Evolutionary conservation across 2,888 invertebrate species (phyloP).

Genomic region (Sesia apiformis): DNA sequence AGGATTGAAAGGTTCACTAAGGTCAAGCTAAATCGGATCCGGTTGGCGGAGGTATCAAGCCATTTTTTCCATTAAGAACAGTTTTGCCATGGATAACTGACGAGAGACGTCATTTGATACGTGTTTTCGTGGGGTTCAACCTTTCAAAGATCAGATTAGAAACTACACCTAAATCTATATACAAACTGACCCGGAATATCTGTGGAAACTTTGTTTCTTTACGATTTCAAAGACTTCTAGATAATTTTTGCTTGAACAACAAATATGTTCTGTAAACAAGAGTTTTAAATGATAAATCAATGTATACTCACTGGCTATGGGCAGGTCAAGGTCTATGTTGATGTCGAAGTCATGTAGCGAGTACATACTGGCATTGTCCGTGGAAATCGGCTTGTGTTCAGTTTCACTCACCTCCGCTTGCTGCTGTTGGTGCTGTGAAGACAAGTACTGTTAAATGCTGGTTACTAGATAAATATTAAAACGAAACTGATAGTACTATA

Average conservation of each 20-base stretch:
- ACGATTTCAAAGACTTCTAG: no score
- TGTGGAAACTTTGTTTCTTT: no score
- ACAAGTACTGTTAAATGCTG: no score
- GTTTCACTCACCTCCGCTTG: slow-evolving; percentile 13
- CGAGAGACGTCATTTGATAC: slow-evolving; percentile 3
- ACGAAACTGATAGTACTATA: no score
- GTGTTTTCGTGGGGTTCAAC: slow-evolving; percentile 1
- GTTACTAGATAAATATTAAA: no score
- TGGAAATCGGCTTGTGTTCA: slow-evolving; percentile 14
- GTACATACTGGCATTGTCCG: slow-evolving; percentile 69
- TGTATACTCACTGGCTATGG: slow-evolving; percentile 80
- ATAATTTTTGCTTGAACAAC: no score
- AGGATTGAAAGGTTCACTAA: neutral
- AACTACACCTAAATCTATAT: neutral
- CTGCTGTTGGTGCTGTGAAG: slow-evolving; percentile 14
- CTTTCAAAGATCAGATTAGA: slow-evolving; percentile 1
- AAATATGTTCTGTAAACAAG: no score
- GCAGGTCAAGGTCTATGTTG: slow-evolving; percentile 92
- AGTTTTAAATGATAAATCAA: neutral
- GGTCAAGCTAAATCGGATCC: neutral
- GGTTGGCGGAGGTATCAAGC: no score
- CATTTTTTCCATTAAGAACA: slow-evolving; percentile 1
- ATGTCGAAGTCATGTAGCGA: slow-evolving; percentile 95
- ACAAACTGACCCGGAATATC: slow-evolving; percentile 6
- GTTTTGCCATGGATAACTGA: slow-evolving; percentile 3